Conservation (phyloP, 2,888 invertebrate genomes). For the Synergus gifuensis region DNA sequence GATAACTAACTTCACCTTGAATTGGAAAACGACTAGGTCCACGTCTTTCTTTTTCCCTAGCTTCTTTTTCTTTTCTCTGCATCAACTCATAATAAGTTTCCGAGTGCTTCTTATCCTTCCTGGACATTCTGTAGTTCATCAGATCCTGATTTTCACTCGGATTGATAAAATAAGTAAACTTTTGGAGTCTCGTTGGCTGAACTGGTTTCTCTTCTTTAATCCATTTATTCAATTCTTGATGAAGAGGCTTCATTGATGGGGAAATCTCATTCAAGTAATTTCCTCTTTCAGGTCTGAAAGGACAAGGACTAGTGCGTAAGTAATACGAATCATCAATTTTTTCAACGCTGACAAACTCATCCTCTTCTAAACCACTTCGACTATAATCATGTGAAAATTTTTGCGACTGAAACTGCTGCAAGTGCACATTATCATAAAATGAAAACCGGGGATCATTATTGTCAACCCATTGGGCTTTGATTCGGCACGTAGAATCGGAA, state of each 20-base stretch:
- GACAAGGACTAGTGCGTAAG: conserved; percentile 71
- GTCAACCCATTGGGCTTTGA: conserved; percentile 27
- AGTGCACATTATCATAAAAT: conserved; percentile 38
- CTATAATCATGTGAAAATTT: not conserved
- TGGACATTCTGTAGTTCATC: conserved; percentile 71
- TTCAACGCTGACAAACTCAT: conserved; percentile 74
- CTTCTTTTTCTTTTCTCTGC: conserved; percentile 59
- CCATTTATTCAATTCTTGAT: not conserved
- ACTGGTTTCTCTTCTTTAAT: conserved; percentile 1
- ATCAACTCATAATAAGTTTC: conserved; percentile 73
- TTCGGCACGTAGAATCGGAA: not conserved
- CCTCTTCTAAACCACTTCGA: conserved; percentile 54
- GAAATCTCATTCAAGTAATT: conserved; percentile 39
- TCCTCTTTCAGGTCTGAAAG: conserved; percentile 70
- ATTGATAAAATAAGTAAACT: conserved; percentile 70
- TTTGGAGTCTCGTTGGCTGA: conserved; percentile 56
- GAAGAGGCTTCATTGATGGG: not conserved
- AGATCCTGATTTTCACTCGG: conserved; percentile 60
- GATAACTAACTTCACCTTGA: not conserved
- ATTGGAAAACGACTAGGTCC: not conserved
- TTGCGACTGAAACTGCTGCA: conserved; percentile 30
- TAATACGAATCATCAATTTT: conserved; percentile 65
- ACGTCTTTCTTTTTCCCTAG: not conserved
- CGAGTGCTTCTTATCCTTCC: conserved; percentile 75
- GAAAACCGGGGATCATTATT: conserved; percentile 13